Conservation (phyloP, 2,888 invertebrate species). For the Drosophila anceps region DNA sequence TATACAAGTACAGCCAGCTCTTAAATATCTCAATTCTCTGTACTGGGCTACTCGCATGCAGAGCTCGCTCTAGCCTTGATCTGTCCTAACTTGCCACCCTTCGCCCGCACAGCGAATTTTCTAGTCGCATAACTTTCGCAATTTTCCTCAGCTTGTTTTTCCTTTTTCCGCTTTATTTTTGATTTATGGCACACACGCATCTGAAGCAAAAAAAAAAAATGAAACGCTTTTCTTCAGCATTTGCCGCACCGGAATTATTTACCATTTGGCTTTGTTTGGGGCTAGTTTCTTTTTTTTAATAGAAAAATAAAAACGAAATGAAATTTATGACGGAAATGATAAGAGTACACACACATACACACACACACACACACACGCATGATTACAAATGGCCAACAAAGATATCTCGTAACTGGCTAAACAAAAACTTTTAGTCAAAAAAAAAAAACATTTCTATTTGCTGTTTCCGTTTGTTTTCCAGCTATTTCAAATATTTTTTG, state of each 20-base stretch:
- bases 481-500: conserved; percentile 69
- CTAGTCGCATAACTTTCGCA: conserved; percentile 2
- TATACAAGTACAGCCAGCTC: neutral
- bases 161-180: conserved; percentile 43
- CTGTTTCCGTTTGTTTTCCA: conserved; percentile 69
- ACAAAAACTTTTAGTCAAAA: conserved; percentile 51
- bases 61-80: neutral
- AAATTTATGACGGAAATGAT: conserved; percentile 86
- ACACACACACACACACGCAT: conserved; percentile 17
- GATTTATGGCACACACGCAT: conserved; percentile 68
- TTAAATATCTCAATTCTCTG: neutral
- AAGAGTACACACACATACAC: conserved; percentile 60
- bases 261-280: conserved; percentile 39
- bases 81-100: neutral
- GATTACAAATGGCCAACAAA: conserved; percentile 39
- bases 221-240: conserved; percentile 33
- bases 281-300: conserved; percentile 83
- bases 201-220: conserved; percentile 12
- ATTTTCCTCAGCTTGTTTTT: conserved; percentile 47
- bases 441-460: conserved; percentile 66
- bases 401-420: conserved; percentile 63
- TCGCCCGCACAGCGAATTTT: conserved; percentile 22
- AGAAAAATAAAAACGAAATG: conserved; percentile 83
- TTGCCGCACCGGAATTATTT: conserved; percentile 33
- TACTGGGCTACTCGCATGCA: neutral